These are phyloP conservation scores for Anguilla obscura DNA, from an alignment of 2,797 vertebrate genomes.

Conservation along the genomic window DNA sequence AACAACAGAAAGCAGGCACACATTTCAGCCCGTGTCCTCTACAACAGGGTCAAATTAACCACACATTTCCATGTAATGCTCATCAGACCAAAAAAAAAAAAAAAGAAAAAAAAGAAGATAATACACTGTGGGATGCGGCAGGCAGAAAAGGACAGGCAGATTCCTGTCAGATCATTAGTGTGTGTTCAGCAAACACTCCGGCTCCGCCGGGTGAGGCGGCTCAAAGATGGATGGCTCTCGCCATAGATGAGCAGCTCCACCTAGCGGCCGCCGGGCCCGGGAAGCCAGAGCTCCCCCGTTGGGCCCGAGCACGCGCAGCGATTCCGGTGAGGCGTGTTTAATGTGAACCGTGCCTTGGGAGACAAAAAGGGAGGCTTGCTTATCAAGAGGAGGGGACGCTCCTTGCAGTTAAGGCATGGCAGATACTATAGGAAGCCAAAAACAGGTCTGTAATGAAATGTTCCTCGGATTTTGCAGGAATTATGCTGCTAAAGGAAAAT, in stretches of 20 bases:
- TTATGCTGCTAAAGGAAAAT: background rate
- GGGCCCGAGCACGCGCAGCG: constrained; percentile 9
- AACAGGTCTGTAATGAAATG: background rate
- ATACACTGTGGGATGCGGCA: background rate
- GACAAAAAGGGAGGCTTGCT: constrained; percentile 12
- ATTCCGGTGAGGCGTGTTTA: constrained; percentile 21
- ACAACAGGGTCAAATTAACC: background rate
- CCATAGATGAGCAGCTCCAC: constrained; percentile 71
- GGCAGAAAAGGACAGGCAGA: background rate
- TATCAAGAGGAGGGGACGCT: background rate
- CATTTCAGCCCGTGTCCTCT: background rate
- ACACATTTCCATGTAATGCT: background rate
- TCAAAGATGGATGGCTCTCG: constrained; percentile 27
- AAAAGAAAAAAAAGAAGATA: background rate
- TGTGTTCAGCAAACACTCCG: constrained; percentile 27
- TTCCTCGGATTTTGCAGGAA: background rate
- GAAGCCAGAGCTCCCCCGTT: constrained; percentile 20
- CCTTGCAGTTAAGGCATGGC: background rate
- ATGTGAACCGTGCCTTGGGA: constrained; percentile 18
- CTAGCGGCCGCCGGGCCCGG: constrained; percentile 59
- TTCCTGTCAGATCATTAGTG: constrained; percentile 21
- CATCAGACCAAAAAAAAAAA: background rate
- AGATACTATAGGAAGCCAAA: background rate
- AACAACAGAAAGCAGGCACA: background rate
- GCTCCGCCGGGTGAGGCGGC: background rate